Conservation (phyloP, 1,140 invertebrate species). For the Bombus consobrinus region DNA sequence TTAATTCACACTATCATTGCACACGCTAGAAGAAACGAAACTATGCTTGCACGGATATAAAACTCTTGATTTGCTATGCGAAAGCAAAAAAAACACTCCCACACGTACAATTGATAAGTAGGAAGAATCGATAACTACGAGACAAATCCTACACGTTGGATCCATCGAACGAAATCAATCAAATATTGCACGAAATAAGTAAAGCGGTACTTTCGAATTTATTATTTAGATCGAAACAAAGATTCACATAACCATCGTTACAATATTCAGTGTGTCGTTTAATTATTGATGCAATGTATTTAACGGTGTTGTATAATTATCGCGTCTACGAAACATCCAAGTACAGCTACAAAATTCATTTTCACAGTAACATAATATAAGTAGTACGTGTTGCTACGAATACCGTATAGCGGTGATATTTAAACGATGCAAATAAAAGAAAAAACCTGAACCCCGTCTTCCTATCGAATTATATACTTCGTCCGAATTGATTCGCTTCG, state of each 20-base stretch:
- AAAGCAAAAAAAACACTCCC: conserved; percentile 38
- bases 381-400: background rate
- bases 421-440: background rate
- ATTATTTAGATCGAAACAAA: background rate
- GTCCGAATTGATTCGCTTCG: too few species aligned
- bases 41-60: conserved; percentile 14
- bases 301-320: background rate
- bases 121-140: background rate
- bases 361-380: background rate
- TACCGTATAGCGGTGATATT: conserved; percentile 3
- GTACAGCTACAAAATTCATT: conserved; percentile 28
- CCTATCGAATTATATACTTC: background rate
- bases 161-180: background rate
- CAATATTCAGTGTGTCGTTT: background rate
- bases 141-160: background rate
- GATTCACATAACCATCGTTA: background rate
- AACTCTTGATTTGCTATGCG: background rate
- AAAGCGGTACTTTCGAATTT: background rate
- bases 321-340: conserved; percentile 25
- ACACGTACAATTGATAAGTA: conserved; percentile 23
- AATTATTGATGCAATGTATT: background rate
- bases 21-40: conserved; percentile 15
- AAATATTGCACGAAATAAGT: background rate
- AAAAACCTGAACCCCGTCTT: background rate
- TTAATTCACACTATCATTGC: conserved; percentile 10